Percentiles rank a stretch among this genome's conserved stretches.
Evolutionary conservation across 35 echinoderm and acorn worm genomes (phyloP).

Genomic region (Holothuria glaberrima): DNA sequence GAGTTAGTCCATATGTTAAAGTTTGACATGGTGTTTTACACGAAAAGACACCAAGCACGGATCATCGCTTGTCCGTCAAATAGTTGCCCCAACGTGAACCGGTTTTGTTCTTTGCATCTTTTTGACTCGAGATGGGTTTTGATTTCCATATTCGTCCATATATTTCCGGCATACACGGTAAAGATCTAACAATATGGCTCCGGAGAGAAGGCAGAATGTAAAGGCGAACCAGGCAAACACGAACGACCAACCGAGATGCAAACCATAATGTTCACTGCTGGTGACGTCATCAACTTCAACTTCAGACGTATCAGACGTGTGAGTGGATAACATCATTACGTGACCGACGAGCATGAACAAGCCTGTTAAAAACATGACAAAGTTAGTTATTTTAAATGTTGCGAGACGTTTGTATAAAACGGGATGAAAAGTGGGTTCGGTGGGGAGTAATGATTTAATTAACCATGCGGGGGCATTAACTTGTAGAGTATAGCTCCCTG

Average conservation of each 20-base stretch:
- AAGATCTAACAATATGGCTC: constrained; percentile 71
- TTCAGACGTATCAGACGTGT: constrained; percentile 14
- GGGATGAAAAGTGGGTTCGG: too few species aligned
- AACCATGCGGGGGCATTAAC: too few species aligned
- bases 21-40: too few species aligned
- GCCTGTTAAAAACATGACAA: constrained; percentile 50
- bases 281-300: neutral
- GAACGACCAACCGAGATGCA: constrained; percentile 70
- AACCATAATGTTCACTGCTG: constrained; percentile 10
- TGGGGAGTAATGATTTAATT: too few species aligned
- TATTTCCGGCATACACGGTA: constrained; percentile 87
- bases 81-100: constrained; percentile 72
- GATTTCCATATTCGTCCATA: constrained; percentile 70
- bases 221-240: constrained; percentile 79
- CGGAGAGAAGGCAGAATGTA: constrained; percentile 66
- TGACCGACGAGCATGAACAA: constrained; percentile 92
- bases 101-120: constrained; percentile 69
- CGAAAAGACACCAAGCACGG: too few species aligned
- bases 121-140: constrained; percentile 70
- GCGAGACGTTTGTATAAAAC: too few species aligned
- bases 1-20: too few species aligned
- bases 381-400: neutral
- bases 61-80: constrained; percentile 31
- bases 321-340: constrained; percentile 73
- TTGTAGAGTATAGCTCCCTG: too few species aligned